Conservation (phyloP, 2,113 vertebrate species). For the Pelvicachromis taeniatus region DNA sequence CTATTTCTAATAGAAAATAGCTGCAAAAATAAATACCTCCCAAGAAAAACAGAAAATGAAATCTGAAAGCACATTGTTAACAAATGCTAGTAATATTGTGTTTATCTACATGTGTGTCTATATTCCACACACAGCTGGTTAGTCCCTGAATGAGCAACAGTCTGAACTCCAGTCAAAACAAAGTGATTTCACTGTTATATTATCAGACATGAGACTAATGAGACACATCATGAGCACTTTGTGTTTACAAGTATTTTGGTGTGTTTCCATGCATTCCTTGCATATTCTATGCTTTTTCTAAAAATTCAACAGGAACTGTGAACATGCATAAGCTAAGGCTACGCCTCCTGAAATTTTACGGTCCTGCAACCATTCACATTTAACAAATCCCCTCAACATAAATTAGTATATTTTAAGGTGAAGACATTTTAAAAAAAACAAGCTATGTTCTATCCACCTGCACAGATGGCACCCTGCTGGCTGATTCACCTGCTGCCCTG, state of each 20-base stretch:
- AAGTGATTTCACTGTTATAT: not conserved
- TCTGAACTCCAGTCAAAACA: not conserved
- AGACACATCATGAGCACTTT: not conserved
- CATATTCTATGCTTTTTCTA: not conserved
- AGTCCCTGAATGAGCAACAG: not conserved
- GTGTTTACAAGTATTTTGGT: not conserved
- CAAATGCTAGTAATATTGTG: not conserved
- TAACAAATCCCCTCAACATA: not conserved
- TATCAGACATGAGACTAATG: conserved; percentile 8
- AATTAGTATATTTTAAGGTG: not conserved
- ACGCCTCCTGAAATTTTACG: not conserved
- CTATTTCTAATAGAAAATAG: not conserved
- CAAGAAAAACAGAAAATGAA: not conserved
- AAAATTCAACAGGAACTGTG: not conserved
- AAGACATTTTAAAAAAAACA: not conserved
- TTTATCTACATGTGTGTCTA: not conserved
- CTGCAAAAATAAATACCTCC: not conserved
- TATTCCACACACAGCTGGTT: not conserved
- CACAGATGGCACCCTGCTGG: conserved; percentile 36
- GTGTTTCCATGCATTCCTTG: not conserved
- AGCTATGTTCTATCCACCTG: conserved; percentile 19
- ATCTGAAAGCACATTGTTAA: not conserved
- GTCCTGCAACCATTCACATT: not conserved
- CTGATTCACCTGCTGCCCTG: conserved; percentile 52
- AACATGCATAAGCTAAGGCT: not conserved